Evolutionary conservation across 1,140 invertebrate genomes (phyloP), one percentile per base, ranked within the genome.

Genomic region (Drosophila bifasciata): DNA sequence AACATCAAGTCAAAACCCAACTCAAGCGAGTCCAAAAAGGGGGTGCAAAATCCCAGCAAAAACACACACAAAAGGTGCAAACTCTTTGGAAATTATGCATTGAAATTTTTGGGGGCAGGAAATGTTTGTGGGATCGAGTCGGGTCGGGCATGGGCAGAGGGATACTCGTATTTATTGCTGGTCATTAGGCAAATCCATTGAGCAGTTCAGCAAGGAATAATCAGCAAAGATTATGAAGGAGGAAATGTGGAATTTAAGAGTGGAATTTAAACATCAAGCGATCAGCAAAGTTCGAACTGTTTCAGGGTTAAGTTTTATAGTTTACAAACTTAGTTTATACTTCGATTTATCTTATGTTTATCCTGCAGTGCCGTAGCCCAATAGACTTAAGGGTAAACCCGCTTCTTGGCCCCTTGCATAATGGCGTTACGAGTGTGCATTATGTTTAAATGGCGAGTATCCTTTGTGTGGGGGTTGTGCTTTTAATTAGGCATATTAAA

Each of bases 401-500:
- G n/a, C 43, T 48, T 48, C 36, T 46, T 57, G 68, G 40, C 32
- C n/a, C n/a, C n/a, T n/a, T n/a, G 9, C 28, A 41, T 66, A 73
- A 76, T 77, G 61, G 44, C 59, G 67, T 81, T 75, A 56, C 60
- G 57, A 73, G 59, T 78, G 59, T 78, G 56, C 48, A 59, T 46
- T 62, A 56, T 66, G 57, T 41, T 13, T 25, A 60, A 55, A n/a
- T n/a, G n/a, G n/a, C n/a, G n/a, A n/a, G n/a, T 51, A 25, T 58
- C 53, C 60, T 70, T 80, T 77, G 77, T 55, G 56, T 56, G n/a
- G n/a, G n/a, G n/a, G 52, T 17, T 41, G 57, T 19, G 55, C 83
- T 78, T 81, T 88, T 86, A 86, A 86, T 86, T 88, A 86, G 83
- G 83, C 83, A 70, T 81, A 88, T 86, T 86, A 77, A 81, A 85